These are phyloP conservation scores for Myopa testacea DNA, from an alignment of 2,888 invertebrate genomes.

Conservation along the genomic window DNA sequence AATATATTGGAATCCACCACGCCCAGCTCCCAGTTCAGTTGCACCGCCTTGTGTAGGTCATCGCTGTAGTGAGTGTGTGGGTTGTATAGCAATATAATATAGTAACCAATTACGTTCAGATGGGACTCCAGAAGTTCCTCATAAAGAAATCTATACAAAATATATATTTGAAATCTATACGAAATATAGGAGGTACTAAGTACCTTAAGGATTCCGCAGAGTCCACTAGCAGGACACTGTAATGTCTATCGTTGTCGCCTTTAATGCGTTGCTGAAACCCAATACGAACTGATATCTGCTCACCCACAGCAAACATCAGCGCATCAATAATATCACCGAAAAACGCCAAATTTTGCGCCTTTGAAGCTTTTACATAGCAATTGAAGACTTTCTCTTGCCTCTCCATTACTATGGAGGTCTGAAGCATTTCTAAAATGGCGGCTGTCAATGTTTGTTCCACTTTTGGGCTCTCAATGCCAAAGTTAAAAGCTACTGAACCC, in stretches of 20 bases:
- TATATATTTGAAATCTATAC: too few species aligned
- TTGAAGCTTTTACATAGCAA: constrained; percentile 40
- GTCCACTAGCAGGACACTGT: constrained; percentile 51
- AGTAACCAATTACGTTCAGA: constrained; percentile 48
- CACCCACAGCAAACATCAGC: constrained; percentile 33
- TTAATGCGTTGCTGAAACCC: constrained; percentile 44
- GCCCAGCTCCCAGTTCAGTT: constrained; percentile 47
- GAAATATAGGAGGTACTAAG: too few species aligned
- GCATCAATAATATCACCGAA: constrained; percentile 48
- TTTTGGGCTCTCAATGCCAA: too few species aligned
- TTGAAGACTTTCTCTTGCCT: constrained; percentile 41
- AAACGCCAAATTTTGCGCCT: constrained; percentile 37
- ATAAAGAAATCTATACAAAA: constrained; percentile 45
- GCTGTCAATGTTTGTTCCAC: constrained; percentile 32
- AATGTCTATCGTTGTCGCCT: constrained; percentile 48
- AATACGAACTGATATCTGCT: constrained; percentile 44
- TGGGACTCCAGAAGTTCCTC: constrained; percentile 42
- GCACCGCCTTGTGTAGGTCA: constrained; percentile 47
- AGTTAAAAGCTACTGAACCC: too few species aligned
- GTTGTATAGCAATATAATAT: constrained; percentile 49
- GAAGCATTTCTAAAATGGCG: constrained; percentile 46
- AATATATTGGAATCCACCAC: constrained; percentile 51
- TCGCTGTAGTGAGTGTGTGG: constrained; percentile 49
- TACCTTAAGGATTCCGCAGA: constrained; percentile 45
- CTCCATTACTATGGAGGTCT: constrained; percentile 37